A percentile compares a stretch with the other conserved stretches of the same genome.
Evolutionary conservation across 2,888 invertebrate species (phyloP).

Genomic region (Tuta absoluta): DNA sequence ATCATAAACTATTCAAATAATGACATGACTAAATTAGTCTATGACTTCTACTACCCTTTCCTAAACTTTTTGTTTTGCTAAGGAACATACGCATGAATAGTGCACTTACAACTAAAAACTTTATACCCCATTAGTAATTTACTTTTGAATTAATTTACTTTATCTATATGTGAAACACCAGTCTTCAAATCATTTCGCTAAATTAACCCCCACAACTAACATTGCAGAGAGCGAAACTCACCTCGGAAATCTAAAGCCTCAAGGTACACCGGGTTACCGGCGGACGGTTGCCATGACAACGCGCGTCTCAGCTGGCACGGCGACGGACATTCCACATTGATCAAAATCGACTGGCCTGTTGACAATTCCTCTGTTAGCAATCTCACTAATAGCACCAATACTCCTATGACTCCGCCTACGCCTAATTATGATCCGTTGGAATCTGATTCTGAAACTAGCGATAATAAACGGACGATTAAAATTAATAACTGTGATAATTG

Average conservation of each 20-base stretch:
- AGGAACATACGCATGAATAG: too few relatives aligned
- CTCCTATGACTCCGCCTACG: slow-evolving; percentile 63
- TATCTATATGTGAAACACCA: not conserved
- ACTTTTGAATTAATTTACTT: too few relatives aligned
- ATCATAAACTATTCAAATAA: too few relatives aligned
- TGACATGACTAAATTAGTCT: too few relatives aligned
- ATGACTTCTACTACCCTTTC: too few relatives aligned
- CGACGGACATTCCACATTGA: slow-evolving; percentile 72
- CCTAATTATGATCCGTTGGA: slow-evolving; percentile 70
- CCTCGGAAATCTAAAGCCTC: slow-evolving; percentile 66
- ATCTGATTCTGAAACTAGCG: slow-evolving; percentile 70
- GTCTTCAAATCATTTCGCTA: slow-evolving; percentile 23
- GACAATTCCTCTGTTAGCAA: slow-evolving; percentile 61
- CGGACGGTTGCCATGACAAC: slow-evolving; percentile 46
- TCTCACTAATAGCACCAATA: slow-evolving; percentile 60
- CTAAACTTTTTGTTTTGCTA: too few relatives aligned
- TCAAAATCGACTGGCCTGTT: slow-evolving; percentile 73
- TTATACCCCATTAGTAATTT: too few relatives aligned
- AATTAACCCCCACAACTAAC: slow-evolving; percentile 38
- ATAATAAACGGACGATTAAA: slow-evolving; percentile 69
- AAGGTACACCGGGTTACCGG: slow-evolving; percentile 64
- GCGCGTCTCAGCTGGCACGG: slow-evolving; percentile 71
- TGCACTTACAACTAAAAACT: too few relatives aligned
- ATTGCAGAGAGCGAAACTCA: slow-evolving; percentile 72
- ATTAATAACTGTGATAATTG: slow-evolving; percentile 62